Conservation (phyloP, 2,888 invertebrate species). For the Cephus spinipes region DNA sequence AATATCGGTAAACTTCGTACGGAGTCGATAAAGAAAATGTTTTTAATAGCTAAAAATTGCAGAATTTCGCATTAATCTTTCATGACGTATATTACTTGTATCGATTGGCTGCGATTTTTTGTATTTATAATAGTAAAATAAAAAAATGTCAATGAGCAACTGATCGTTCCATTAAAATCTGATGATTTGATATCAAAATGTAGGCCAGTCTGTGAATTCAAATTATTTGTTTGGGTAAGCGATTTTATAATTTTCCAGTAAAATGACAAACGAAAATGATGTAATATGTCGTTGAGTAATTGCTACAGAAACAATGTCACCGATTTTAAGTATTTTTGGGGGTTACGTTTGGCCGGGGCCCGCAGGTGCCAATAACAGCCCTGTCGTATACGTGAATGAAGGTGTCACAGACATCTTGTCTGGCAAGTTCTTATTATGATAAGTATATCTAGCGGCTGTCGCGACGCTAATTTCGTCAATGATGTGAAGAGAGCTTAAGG, state of each 20-base stretch:
- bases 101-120: neutral
- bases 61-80: too few relatives aligned
- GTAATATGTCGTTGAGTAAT: neutral
- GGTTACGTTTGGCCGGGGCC: neutral
- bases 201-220: neutral
- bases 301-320: neutral
- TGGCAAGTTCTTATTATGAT: constrained; percentile 8
- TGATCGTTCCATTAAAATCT: neutral
- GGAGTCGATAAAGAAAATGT: neutral
- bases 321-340: neutral
- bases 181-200: neutral
- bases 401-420: constrained; percentile 21
- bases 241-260: neutral
- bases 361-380: neutral
- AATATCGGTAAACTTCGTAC: too few relatives aligned
- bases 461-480: constrained; percentile 19
- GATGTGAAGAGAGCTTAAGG: constrained; percentile 5
- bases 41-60: neutral
- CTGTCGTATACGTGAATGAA: constrained; percentile 14
- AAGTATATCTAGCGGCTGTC: neutral
- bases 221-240: neutral
- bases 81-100: too few relatives aligned
- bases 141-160: neutral
- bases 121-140: neutral
- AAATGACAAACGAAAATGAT: neutral